Base-by-base conservation (phyloP, 1,140 invertebrate species). In the Caligus rogercresseyi region DNA sequence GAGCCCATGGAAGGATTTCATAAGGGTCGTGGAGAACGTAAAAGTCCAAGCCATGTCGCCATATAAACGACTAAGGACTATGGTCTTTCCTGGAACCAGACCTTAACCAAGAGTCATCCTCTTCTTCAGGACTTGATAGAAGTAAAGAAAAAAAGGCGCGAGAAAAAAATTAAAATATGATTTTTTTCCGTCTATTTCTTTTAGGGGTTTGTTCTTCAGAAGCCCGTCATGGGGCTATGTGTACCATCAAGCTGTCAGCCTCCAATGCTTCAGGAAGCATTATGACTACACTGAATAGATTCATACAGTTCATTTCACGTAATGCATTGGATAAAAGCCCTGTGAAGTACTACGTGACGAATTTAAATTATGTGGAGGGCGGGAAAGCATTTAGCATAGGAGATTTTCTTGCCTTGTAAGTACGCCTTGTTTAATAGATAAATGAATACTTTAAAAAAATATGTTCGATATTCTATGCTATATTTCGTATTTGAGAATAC, bases 301-400 rank as follows among this genome's bases (percentile, higher is more conserved):
- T 43, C n/a, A 11, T 43, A 11, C 31, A 43, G n/a, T 43, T n/a
- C 7, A 43, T 43, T 43, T 11, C 31, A n/a, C n/a, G 7, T 11
- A 43, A 43, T 43, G n/a, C 7, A n/a, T 43, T 43, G n/a, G 31
- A 43, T 11, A 43, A 43, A 43, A 43, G 31, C 31, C 31, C 31
- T 7, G 31, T 43, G n/a, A 43, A 7, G 7, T 43, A 43, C n/a
- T 43, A 43, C n/a, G 7, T 43, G 31, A 43, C 31, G n/a, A 43
- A 43, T 43, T 43, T 43, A 43, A 43, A 43, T 43, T 43, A 43
- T 43, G n/a, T 43, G n/a, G n/a, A n/a, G n/a, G n/a, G n/a, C n/a
- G n/a, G n/a, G n/a, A n/a, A n/a, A n/a, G n/a, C n/a, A n/a, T n/a
- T n/a, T n/a, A n/a, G n/a, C n/a, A n/a, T n/a, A n/a, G n/a, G n/a